Conservation (phyloP, 1,140 invertebrate genomes). For the Papilio polytes region DNA sequence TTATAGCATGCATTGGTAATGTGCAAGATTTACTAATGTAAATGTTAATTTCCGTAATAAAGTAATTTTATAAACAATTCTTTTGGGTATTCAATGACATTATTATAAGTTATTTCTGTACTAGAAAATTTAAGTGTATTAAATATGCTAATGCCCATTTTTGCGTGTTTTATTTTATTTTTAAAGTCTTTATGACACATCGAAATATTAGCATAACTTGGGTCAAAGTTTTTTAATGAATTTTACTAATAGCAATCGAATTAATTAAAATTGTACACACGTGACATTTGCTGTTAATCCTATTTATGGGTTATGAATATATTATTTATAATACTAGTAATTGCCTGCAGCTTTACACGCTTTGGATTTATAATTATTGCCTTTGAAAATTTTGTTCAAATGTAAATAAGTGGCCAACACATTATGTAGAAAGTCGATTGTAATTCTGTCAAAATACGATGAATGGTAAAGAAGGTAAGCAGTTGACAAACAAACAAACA, state of each 20-base stretch:
- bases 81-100: not conserved
- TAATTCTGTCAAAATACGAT: too few species aligned
- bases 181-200: conserved; percentile 9
- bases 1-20: too few species aligned
- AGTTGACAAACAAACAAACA: too few species aligned
- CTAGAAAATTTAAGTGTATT: not conserved
- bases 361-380: too few species aligned
- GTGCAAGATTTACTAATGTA: too few species aligned
- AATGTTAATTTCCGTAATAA: too few species aligned
- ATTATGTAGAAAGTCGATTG: too few species aligned
- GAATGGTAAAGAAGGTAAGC: too few species aligned
- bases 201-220: conserved; percentile 8
- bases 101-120: not conserved
- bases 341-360: not conserved
- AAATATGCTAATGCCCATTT: not conserved
- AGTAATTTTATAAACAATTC: too few species aligned
- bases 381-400: too few species aligned
- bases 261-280: not conserved
- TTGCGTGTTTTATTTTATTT: not conserved
- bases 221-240: not conserved
- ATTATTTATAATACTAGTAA: conserved; percentile 43
- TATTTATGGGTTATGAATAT: conserved; percentile 29
- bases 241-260: not conserved
- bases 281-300: not conserved
- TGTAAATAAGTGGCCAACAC: too few species aligned